Evolutionary conservation across 2,113 vertebrate genomes (phyloP).

Genomic region (Aspiorhynchus laticeps): DNA sequence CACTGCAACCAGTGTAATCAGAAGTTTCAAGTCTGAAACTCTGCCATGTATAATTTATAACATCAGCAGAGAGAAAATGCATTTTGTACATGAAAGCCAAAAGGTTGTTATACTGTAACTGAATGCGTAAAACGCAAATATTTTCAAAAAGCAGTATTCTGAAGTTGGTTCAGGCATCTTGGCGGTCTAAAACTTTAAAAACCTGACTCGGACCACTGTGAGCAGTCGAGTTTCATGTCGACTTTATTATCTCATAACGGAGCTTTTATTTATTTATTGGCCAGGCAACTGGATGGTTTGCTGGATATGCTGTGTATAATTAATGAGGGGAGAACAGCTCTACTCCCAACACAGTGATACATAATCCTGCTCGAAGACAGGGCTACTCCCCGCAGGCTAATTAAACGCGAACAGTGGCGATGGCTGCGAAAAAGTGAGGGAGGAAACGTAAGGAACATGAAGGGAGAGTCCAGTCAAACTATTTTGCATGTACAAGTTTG

Average conservation of each 20-base stretch:
- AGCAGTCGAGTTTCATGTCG: not conserved
- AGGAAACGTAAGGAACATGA: not conserved
- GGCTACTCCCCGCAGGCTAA: conserved; percentile 48
- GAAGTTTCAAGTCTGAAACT: no score
- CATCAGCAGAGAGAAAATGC: no score
- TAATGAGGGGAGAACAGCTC: conserved; percentile 54
- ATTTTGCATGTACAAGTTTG: not conserved
- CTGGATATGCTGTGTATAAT: conserved; percentile 55
- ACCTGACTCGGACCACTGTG: conserved; percentile 28
- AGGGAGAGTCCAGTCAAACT: conserved; percentile 18
- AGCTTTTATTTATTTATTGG: conserved; percentile 58
- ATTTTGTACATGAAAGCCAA: no score
- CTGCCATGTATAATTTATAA: no score
- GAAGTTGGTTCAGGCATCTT: not conserved
- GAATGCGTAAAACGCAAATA: no score
- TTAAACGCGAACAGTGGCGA: conserved; percentile 40
- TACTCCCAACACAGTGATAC: conserved; percentile 51
- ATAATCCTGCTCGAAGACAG: conserved; percentile 49
- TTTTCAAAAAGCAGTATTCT: not conserved
- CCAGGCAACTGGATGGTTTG: conserved; percentile 24
- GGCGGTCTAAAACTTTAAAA: conserved; percentile 12
- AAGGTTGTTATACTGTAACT: no score
- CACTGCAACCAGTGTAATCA: no score
- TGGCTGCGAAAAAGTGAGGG: conserved; percentile 1
- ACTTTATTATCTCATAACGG: conserved; percentile 54